Evolutionary conservation across 2,113 vertebrate species (phyloP).

Genomic region (Fulmarus glacialis): DNA sequence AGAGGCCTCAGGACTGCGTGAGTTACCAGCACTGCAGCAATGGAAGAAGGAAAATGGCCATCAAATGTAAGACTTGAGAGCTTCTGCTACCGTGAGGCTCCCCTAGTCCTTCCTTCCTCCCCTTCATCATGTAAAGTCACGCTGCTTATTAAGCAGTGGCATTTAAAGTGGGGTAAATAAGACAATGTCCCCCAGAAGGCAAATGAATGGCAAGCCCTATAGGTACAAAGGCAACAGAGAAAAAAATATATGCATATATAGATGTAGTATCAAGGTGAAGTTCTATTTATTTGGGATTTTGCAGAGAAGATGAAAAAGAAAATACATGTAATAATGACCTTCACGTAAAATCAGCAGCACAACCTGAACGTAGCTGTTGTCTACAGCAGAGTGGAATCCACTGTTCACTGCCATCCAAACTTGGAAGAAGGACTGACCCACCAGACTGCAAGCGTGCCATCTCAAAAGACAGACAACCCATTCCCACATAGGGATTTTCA

Average conservation of each 20-base stretch:
- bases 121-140: background rate
- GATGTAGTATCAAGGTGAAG: background rate
- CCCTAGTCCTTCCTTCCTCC: background rate
- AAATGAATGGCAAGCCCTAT: background rate
- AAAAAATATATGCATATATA: background rate
- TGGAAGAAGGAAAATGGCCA: background rate
- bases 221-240: background rate
- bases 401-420: background rate
- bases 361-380: background rate
- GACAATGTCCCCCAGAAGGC: background rate
- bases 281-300: background rate
- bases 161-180: background rate
- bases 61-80: background rate
- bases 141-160: background rate
- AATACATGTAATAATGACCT: background rate
- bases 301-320: background rate
- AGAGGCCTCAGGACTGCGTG: fast-evolving
- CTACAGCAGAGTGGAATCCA: background rate
- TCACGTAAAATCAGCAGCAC: background rate
- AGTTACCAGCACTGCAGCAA: background rate
- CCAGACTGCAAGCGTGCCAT: background rate
- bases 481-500: background rate
- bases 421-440: background rate
- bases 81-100: background rate
- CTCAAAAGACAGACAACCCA: background rate